phyloP scores from a whole-genome alignment of 2,888 invertebrate genomes.

The Plebejus anna region DNA sequence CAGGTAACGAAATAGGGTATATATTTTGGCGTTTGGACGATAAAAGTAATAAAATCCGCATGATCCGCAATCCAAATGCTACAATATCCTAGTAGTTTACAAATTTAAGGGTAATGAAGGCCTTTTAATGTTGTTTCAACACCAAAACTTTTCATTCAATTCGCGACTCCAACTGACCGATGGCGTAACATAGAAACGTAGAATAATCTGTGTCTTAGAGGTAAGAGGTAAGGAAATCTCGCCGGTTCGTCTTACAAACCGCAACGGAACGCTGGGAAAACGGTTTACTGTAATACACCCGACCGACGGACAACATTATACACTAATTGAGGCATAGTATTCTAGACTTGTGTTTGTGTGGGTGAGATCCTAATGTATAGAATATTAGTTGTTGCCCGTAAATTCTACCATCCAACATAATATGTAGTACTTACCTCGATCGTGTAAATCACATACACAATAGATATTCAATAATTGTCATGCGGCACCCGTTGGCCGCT shows the following conservation, averaged over 20 bases:
- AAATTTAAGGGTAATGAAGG: not conserved
- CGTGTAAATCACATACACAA: no score
- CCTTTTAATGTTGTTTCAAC: not conserved
- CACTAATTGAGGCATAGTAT: constrained; percentile 15
- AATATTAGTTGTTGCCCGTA: not conserved
- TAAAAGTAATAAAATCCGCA: no score
- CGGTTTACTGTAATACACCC: constrained; percentile 30
- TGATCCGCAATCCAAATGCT: no score
- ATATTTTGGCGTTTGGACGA: no score
- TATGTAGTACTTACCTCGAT: no score
- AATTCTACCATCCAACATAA: no score
- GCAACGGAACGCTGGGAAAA: constrained; percentile 39
- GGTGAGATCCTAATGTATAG: not conserved
- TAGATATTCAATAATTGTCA: no score
- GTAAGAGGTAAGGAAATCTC: constrained; percentile 40
- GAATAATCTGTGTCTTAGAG: constrained; percentile 36
- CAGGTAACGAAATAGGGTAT: no score
- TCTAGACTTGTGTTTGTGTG: not conserved
- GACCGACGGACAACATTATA: constrained; percentile 19
- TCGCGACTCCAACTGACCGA: constrained; percentile 48
- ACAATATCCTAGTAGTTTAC: not conserved
- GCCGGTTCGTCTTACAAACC: constrained; percentile 42
- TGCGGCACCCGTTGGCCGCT: no score
- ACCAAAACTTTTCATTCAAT: not conserved
- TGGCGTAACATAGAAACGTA: constrained; percentile 32